These are phyloP conservation scores for Rissa tridactyla DNA, from an alignment of 2,113 vertebrate species.

Conservation along the genomic window DNA sequence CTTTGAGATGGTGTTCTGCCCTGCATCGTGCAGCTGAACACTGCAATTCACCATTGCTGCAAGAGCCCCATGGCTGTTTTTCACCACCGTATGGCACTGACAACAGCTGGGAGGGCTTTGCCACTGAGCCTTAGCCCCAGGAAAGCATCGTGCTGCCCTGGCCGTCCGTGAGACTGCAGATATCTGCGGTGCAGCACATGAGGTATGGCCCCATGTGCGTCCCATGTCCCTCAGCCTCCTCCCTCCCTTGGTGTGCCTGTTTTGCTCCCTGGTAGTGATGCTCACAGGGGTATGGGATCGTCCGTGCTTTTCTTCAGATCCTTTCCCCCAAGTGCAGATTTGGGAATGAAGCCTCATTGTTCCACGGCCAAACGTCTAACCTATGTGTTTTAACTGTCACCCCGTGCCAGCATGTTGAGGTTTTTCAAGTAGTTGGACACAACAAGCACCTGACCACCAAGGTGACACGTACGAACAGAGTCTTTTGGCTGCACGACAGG, in stretches of 20 bases:
- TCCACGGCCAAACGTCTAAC: not conserved
- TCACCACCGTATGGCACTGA: rapidly evolving
- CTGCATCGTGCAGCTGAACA: rapidly evolving
- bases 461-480: not conserved
- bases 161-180: not conserved
- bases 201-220: not conserved
- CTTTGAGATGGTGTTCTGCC: rapidly evolving
- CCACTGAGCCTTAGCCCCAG: not conserved
- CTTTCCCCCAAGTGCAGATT: not conserved
- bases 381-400: not conserved
- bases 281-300: not conserved
- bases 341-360: not conserved
- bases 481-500: not conserved
- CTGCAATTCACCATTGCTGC: not conserved
- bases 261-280: not conserved
- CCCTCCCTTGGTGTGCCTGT: not conserved
- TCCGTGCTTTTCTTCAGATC: not conserved
- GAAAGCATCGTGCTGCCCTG: rapidly evolving
- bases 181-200: rapidly evolving
- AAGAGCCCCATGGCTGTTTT: not conserved
- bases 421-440: not conserved
- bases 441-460: not conserved
- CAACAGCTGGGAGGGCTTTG: not conserved
- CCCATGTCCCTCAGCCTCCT: not conserved
- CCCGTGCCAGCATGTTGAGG: not conserved